phyloP scores from a whole-genome alignment of 2,113 vertebrate species.

The Paraplagusia blochii region DNA sequence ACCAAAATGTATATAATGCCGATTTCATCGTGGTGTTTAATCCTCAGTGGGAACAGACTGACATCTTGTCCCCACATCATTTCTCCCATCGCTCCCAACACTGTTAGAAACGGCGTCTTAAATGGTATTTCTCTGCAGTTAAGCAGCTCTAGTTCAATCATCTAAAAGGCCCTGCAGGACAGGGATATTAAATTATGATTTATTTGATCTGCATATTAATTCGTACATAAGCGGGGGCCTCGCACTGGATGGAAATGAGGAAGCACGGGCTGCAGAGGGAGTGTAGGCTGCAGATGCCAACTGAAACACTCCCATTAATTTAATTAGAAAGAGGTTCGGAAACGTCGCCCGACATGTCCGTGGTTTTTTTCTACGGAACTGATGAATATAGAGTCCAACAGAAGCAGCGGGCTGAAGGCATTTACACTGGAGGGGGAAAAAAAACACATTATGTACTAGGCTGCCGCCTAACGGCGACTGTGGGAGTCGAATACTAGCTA shows the following conservation, averaged over 20 bases:
- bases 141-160: constrained; percentile 12
- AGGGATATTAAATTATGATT: constrained; percentile 36
- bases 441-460: constrained; percentile 6
- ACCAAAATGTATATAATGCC: too few relatives aligned
- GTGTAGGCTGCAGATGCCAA: not conserved
- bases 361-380: not conserved
- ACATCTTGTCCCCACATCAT: not conserved
- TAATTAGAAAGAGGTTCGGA: constrained; percentile 14
- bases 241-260: constrained; percentile 24
- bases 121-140: not conserved
- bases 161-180: constrained; percentile 3
- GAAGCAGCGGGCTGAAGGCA: constrained; percentile 10
- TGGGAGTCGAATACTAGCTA: constrained; percentile 1
- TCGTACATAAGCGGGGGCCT: constrained; percentile 2
- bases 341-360: constrained; percentile 12
- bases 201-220: constrained; percentile 39
- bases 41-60: not conserved
- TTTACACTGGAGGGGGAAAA: constrained; percentile 23
- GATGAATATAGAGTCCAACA: constrained; percentile 9
- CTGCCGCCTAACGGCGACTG: constrained; percentile 36
- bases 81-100: not conserved
- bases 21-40: too few relatives aligned
- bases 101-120: too few relatives aligned
- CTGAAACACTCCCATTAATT: constrained; percentile 7
- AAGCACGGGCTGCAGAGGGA: not conserved